phyloP scores from a whole-genome alignment of 2,113 vertebrate species.

The Pterocles burchelli region DNA sequence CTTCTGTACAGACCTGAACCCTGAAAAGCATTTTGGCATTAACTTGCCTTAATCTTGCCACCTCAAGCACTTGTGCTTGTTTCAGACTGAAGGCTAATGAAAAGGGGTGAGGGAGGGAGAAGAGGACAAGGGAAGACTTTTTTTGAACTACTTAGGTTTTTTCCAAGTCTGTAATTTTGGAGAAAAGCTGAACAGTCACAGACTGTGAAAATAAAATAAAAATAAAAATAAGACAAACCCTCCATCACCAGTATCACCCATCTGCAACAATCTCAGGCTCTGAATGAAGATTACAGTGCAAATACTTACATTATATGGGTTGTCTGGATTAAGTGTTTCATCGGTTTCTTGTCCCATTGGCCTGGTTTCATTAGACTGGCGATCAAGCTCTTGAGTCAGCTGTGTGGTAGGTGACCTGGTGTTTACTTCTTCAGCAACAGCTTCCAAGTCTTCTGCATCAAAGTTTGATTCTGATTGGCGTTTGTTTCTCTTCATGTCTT shows the following conservation, averaged over 20 bases:
- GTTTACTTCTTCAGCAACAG: slow-evolving; percentile 66
- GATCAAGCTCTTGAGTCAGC: slow-evolving; percentile 46
- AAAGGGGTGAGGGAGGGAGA: not conserved
- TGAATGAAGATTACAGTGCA: not conserved
- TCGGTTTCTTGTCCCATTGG: slow-evolving; percentile 68
- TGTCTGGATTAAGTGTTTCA: slow-evolving; percentile 86
- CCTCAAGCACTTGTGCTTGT: not conserved
- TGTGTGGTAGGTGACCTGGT: not conserved
- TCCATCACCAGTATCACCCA: not conserved
- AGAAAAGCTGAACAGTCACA: not conserved
- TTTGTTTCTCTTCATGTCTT: slow-evolving; percentile 77
- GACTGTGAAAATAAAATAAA: not conserved
- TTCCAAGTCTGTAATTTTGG: not conserved
- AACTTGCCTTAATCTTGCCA: not conserved
- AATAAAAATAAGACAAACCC: not conserved
- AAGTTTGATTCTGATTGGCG: slow-evolving; percentile 69
- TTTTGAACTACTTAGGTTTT: not conserved
- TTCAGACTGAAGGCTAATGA: not conserved
- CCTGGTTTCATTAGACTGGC: slow-evolving; percentile 57
- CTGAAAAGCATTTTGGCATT: not conserved
- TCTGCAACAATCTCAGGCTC: not conserved
- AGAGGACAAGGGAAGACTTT: not conserved
- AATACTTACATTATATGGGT: slow-evolving; percentile 90
- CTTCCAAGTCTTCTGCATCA: slow-evolving; percentile 27
- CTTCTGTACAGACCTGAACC: not conserved